Evolutionary conservation across 2,888 invertebrate species (phyloP).

Genomic region (Lottia scabra): DNA sequence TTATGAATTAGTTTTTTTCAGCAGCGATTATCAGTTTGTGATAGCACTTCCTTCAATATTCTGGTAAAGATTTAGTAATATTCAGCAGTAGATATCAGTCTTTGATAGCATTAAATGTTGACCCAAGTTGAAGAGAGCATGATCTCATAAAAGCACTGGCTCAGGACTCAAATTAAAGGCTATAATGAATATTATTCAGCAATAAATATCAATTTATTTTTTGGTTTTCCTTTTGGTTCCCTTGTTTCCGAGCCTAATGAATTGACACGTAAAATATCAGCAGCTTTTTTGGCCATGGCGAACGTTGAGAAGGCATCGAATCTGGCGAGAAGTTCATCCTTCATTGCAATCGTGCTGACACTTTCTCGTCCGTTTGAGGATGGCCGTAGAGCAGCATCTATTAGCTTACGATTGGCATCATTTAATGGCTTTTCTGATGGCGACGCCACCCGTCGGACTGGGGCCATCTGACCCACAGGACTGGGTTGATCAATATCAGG

Average conservation of each 20-base stretch:
- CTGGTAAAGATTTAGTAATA: neutral
- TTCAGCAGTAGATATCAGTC: slow-evolving; percentile 18
- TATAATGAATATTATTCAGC: slow-evolving; percentile 17
- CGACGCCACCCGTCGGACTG: neutral
- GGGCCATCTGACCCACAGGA: neutral
- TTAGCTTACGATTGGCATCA: neutral
- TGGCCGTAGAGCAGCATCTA: neutral
- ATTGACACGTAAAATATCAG: slow-evolving; percentile 9
- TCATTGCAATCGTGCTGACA: slow-evolving; percentile 13
- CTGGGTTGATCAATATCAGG: neutral
- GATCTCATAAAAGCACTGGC: too few species aligned
- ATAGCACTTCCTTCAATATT: too few species aligned
- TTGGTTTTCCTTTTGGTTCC: slow-evolving; percentile 2
- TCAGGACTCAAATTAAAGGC: too few species aligned
- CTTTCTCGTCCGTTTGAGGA: slow-evolving; percentile 15
- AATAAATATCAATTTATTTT: slow-evolving; percentile 19
- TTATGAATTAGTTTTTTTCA: too few species aligned
- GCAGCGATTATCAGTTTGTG: too few species aligned
- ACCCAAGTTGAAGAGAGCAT: too few species aligned
- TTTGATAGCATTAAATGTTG: too few species aligned
- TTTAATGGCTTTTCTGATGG: neutral
- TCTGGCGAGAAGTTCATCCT: slow-evolving; percentile 15
- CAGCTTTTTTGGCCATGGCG: slow-evolving; percentile 20
- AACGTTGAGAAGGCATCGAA: slow-evolving; percentile 21
- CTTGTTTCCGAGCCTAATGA: neutral